Percentiles rank a stretch among this genome's conserved stretches.
phyloP scores from a whole-genome alignment of 2,113 vertebrate species.

The Gymnocephalus cernua region DNA sequence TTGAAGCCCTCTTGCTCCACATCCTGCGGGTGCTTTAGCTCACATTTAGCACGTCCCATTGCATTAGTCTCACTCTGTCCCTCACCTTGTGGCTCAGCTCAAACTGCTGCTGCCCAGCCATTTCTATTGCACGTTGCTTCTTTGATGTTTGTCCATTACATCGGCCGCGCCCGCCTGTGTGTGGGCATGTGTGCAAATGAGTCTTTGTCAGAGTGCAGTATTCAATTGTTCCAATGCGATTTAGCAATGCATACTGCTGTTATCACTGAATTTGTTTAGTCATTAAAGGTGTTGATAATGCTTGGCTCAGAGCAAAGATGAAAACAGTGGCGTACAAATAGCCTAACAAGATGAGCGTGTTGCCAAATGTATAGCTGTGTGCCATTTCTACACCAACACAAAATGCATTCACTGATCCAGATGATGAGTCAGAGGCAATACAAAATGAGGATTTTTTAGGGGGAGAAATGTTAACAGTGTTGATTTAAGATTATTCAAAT shows the following conservation, averaged over 20 bases:
- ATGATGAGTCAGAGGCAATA: conserved; percentile 51
- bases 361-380: conserved; percentile 53
- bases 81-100: conserved; percentile 74
- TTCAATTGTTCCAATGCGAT: conserved; percentile 40
- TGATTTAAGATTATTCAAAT: conserved; percentile 70
- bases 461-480: conserved; percentile 18
- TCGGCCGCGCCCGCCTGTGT: conserved; percentile 8
- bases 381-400: conserved; percentile 59
- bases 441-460: conserved; percentile 13
- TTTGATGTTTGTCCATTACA: conserved; percentile 65
- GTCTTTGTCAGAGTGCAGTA: conserved; percentile 32
- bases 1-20: conserved; percentile 70
- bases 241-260: conserved; percentile 25
- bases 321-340: conserved; percentile 33
- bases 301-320: conserved; percentile 36
- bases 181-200: conserved; percentile 23
- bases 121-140: conserved; percentile 48
- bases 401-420: conserved; percentile 39
- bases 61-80: conserved; percentile 78
- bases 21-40: conserved; percentile 76
- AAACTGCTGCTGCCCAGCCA: conserved; percentile 42
- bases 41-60: conserved; percentile 81
- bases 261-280: conserved; percentile 49
- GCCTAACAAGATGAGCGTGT: conserved; percentile 31
- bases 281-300: conserved; percentile 40